Conservation (phyloP, 53 echinoderm and acorn worm genomes). For the Astropecten irregularis region DNA sequence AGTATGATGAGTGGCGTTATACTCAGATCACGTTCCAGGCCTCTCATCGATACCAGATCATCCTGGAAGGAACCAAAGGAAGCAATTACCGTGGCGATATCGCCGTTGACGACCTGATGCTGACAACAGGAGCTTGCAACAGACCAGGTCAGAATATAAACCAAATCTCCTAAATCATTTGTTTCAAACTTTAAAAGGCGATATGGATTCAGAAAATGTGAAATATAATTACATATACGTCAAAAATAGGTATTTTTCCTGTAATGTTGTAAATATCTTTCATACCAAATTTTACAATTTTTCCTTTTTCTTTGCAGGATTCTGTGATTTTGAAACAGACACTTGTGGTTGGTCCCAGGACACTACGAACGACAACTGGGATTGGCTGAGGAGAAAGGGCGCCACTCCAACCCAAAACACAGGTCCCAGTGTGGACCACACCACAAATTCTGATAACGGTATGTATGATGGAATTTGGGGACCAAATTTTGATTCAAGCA, state of each 20-base stretch:
- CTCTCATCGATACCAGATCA: slow-evolving; percentile 77
- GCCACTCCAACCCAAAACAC: slow-evolving; percentile 67
- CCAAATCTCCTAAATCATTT: too few relatives aligned
- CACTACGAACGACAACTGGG: slow-evolving; percentile 68
- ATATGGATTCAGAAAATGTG: too few relatives aligned
- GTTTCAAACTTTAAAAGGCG: too few relatives aligned
- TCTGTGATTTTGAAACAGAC: slow-evolving; percentile 83
- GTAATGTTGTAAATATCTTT: too few relatives aligned
- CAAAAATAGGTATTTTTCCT: too few relatives aligned
- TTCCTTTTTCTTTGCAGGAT: slow-evolving; percentile 54
- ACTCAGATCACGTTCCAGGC: slow-evolving; percentile 74
- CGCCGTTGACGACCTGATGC: slow-evolving; percentile 75
- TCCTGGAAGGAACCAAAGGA: slow-evolving; percentile 67
- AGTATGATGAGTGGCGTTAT: slow-evolving; percentile 75
- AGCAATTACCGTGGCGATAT: slow-evolving; percentile 60
- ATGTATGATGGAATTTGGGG: too few relatives aligned
- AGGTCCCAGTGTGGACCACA: slow-evolving; percentile 86
- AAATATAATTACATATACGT: too few relatives aligned
- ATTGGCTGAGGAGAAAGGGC: slow-evolving; percentile 80
- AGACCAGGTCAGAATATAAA: slow-evolving; percentile 46
- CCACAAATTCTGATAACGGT: slow-evolving; percentile 73
- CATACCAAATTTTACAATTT: too few relatives aligned
- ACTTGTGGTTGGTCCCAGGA: slow-evolving; percentile 83
- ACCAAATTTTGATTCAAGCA: too few relatives aligned
- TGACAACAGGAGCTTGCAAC: slow-evolving; percentile 64